phyloP scores from a whole-genome alignment of 2,888 invertebrate genomes.

The Caenorhabditis sp. region DNA sequence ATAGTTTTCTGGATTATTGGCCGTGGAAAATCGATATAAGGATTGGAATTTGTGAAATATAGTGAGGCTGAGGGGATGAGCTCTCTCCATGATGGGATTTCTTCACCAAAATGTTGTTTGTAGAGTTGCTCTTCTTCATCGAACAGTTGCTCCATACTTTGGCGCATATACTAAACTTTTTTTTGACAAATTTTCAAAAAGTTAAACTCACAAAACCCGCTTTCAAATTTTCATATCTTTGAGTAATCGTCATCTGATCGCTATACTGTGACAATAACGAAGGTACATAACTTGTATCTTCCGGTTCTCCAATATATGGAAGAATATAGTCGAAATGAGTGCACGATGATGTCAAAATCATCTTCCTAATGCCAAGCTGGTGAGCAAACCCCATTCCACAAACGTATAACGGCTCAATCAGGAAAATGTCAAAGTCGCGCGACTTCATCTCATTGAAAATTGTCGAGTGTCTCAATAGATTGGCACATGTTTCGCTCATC shows the following conservation, averaged over 20 bases:
- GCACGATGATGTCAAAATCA: slow-evolving; percentile 10
- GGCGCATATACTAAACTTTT: not conserved
- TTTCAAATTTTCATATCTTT: not conserved
- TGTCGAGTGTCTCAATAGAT: slow-evolving; percentile 5
- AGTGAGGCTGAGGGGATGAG: slow-evolving; percentile 22
- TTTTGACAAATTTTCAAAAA: not conserved
- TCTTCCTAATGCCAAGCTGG: slow-evolving; percentile 17
- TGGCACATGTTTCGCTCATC: slow-evolving; percentile 8
- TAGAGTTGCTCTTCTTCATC: slow-evolving; percentile 17
- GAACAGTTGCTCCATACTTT: slow-evolving; percentile 13
- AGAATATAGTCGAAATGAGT: slow-evolving; percentile 16
- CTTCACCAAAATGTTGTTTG: not conserved
- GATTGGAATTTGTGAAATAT: slow-evolving; percentile 28
- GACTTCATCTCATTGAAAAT: slow-evolving; percentile 11
- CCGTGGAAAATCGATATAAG: slow-evolving; percentile 41
- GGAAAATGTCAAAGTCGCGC: slow-evolving; percentile 13
- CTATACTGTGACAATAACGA: no score
- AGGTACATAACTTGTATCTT: slow-evolving; percentile 18
- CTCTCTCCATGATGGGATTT: slow-evolving; percentile 19
- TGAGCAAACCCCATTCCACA: slow-evolving; percentile 20
- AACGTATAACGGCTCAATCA: slow-evolving; percentile 9
- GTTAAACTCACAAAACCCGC: not conserved
- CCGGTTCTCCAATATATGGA: slow-evolving; percentile 16
- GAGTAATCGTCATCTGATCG: not conserved
- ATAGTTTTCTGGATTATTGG: slow-evolving; percentile 26